Percentiles rank a stretch among this genome's conserved stretches.
phyloP scores from a whole-genome alignment of 2,888 invertebrate species.

The Embidobia sp. region DNA sequence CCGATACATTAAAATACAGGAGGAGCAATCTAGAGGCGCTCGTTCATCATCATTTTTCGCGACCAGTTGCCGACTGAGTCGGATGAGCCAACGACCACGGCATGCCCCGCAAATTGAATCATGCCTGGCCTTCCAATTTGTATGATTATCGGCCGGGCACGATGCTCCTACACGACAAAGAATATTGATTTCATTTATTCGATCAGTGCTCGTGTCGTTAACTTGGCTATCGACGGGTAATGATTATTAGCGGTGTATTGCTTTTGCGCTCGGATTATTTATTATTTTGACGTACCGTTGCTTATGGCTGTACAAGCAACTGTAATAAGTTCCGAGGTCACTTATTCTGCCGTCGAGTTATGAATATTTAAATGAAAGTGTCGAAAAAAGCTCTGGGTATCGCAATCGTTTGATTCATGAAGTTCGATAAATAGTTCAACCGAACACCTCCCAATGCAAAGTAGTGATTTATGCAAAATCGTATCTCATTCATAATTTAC shows the following conservation, averaged over 20 bases:
- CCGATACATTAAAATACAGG: constrained; percentile 70
- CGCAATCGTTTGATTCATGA: too few species aligned
- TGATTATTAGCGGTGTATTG: background rate
- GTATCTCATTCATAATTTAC: too few species aligned
- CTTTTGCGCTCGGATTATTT: constrained; percentile 17
- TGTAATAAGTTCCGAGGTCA: constrained; percentile 17
- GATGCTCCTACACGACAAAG: constrained; percentile 37
- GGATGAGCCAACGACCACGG: too few species aligned
- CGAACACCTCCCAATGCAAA: background rate
- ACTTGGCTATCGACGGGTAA: too few species aligned
- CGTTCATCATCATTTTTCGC: constrained; percentile 70
- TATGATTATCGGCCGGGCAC: constrained; percentile 43
- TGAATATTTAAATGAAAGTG: constrained; percentile 23
- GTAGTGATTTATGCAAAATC: too few species aligned
- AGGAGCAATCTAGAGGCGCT: constrained; percentile 68
- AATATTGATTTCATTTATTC: constrained; percentile 49
- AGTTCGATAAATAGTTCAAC: too few species aligned
- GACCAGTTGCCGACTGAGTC: too few species aligned
- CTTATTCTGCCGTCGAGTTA: background rate
- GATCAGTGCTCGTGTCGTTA: constrained; percentile 21
- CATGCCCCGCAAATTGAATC: constrained; percentile 59
- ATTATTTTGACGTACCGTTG: constrained; percentile 14
- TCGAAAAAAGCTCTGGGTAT: too few species aligned
- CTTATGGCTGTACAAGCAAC: constrained; percentile 6
- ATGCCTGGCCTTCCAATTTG: constrained; percentile 49